Conservation (phyloP, 2,888 invertebrate genomes). For the Fabriciana adippe region DNA sequence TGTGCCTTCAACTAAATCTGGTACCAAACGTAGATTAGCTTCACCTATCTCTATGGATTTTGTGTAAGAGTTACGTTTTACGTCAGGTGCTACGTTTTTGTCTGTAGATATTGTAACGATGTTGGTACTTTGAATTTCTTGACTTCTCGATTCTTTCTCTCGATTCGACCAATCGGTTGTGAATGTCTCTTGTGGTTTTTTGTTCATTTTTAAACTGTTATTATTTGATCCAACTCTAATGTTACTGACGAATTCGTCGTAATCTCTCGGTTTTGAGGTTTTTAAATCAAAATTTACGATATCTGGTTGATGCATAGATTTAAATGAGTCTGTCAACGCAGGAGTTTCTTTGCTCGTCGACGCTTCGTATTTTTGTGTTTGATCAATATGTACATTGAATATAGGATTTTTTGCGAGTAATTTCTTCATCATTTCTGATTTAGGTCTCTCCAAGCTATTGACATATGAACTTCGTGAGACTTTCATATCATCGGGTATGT, state of each 20-base stretch:
- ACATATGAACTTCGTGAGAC: conserved; percentile 83
- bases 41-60: conserved; percentile 79
- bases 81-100: conserved; percentile 61
- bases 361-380: conserved; percentile 60
- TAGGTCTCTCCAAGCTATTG: conserved; percentile 84
- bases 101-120: conserved; percentile 74
- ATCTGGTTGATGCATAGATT: conserved; percentile 77
- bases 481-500: conserved; percentile 85
- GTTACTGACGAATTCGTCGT: conserved; percentile 77
- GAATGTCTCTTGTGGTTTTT: conserved; percentile 58
- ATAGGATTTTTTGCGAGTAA: conserved; percentile 78
- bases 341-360: conserved; percentile 60
- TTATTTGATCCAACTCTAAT: conserved; percentile 76
- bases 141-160: conserved; percentile 45
- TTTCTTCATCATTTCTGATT: conserved; percentile 84
- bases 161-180: conserved; percentile 65
- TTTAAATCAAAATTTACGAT: conserved; percentile 78
- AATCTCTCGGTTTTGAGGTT: conserved; percentile 59
- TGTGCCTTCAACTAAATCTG: conserved; percentile 74
- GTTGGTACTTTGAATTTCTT: conserved; percentile 56
- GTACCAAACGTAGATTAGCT: conserved; percentile 62
- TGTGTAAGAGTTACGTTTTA: conserved; percentile 69
- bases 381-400: conserved; percentile 73
- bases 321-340: conserved; percentile 67
- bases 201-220: conserved; percentile 67